Evolutionary conservation across 2,113 vertebrate genomes (phyloP).

Genomic region (Vidua macroura): DNA sequence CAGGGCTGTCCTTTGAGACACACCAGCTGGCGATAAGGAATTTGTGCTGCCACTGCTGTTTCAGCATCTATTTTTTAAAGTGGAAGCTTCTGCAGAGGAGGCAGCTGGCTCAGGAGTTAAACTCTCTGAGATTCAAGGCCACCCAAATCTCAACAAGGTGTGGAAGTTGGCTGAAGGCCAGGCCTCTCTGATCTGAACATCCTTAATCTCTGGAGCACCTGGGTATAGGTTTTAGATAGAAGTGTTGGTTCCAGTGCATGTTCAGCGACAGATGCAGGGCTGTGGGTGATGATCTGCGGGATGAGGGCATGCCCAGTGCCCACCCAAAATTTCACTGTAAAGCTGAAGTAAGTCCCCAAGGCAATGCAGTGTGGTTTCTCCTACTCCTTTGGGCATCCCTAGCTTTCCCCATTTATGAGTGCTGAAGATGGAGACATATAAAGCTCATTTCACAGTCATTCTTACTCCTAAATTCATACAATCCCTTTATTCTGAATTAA

Average conservation of each 20-base stretch:
- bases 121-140: background rate
- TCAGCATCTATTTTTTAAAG: background rate
- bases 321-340: background rate
- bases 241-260: background rate
- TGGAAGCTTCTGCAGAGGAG: background rate
- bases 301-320: background rate
- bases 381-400: background rate
- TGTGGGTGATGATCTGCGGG: background rate
- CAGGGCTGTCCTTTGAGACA: background rate
- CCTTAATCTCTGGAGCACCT: background rate
- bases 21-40: background rate
- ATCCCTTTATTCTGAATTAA: background rate
- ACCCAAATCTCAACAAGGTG: background rate
- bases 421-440: background rate
- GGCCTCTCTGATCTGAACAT: background rate
- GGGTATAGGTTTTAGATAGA: background rate
- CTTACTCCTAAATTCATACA: background rate
- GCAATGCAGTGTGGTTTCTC: background rate
- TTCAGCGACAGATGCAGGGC: background rate
- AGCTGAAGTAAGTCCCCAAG: background rate
- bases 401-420: background rate
- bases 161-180: background rate
- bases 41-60: background rate
- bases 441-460: background rate
- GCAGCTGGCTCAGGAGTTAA: background rate